Conservation (phyloP, 2,888 invertebrate species). For the Zhuqinia jingwanae region DNA sequence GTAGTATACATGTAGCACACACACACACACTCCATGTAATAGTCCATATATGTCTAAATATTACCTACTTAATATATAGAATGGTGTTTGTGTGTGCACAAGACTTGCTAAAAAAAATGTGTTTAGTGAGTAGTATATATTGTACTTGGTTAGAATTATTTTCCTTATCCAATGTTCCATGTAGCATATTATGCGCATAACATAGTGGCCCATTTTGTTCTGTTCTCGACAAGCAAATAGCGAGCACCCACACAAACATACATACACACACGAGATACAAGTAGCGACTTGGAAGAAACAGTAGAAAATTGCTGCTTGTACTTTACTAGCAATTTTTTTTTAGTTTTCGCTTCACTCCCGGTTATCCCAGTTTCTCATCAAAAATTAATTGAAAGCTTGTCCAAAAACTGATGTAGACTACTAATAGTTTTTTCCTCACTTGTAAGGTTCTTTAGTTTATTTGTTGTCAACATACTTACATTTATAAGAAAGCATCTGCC, state of each 20-base stretch:
- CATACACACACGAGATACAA: too few species aligned
- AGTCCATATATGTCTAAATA: too few species aligned
- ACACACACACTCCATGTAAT: too few species aligned
- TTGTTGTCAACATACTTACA: conserved; percentile 60
- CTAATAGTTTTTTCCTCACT: conserved; percentile 59
- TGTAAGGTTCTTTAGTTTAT: conserved; percentile 26
- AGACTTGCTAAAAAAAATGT: neutral
- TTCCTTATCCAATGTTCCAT: conserved; percentile 32
- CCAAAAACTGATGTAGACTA: conserved; percentile 69
- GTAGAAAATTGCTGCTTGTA: neutral
- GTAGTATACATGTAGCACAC: neutral
- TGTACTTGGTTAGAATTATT: too few species aligned
- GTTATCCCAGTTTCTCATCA: conserved; percentile 69
- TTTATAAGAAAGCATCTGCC: conserved; percentile 41
- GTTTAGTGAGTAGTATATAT: too few species aligned
- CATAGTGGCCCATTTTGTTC: conserved; percentile 13
- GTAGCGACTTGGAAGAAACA: neutral
- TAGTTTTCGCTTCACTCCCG: neutral
- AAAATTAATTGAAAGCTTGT: conserved; percentile 76
- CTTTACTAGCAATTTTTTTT: neutral
- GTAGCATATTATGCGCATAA: too few species aligned
- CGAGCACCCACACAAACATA: too few species aligned
- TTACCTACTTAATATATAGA: too few species aligned
- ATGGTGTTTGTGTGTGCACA: neutral
- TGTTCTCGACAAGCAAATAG: neutral